Conservation (phyloP, 2,113 vertebrate genomes). For the Anguilla rostrata region DNA sequence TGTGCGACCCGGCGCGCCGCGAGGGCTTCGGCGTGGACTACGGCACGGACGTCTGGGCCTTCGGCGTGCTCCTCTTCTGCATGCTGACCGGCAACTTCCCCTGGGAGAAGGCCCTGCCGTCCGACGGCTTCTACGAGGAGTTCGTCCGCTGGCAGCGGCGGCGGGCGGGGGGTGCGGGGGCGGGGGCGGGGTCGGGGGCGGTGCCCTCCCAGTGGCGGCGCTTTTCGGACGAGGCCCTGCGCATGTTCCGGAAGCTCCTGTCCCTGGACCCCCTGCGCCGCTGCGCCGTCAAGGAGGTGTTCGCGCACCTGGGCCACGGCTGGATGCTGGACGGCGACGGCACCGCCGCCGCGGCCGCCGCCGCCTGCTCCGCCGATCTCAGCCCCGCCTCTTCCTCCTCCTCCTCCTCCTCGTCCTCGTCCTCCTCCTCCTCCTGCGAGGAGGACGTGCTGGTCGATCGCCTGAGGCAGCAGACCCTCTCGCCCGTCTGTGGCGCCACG, state of each 20-base stretch:
- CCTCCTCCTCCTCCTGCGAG: constrained; percentile 62
- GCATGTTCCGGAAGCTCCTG: constrained; percentile 74
- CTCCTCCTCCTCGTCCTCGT: constrained; percentile 49
- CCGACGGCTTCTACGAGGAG: constrained; percentile 73
- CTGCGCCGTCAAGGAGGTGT: constrained; percentile 73
- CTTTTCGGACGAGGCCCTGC: constrained; percentile 69
- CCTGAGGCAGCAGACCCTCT: constrained; percentile 72
- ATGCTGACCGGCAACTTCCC: constrained; percentile 81
- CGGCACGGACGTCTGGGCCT: constrained; percentile 78
- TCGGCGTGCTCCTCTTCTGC: constrained; percentile 78
- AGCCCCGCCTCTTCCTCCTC: background rate
- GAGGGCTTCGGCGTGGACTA: constrained; percentile 74
- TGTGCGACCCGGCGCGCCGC: constrained; percentile 66
- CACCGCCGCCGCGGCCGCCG: constrained; percentile 34
- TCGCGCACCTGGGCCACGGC: constrained; percentile 66
- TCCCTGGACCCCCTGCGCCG: constrained; percentile 68
- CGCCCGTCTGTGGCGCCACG: constrained; percentile 43
- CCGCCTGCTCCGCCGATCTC: background rate
- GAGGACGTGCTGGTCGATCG: constrained; percentile 68
- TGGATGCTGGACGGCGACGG: constrained; percentile 72
- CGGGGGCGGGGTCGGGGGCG: constrained; percentile 2
- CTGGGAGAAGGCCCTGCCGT: constrained; percentile 76
- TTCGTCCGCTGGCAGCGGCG: constrained; percentile 75
- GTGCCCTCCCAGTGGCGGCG: constrained; percentile 77
- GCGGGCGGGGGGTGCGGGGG: constrained; percentile 26